Evolutionary conservation across 2,888 invertebrate genomes (phyloP), one percentile per base, ranked within the genome.

Genomic region (Tenthredo livida): DNA sequence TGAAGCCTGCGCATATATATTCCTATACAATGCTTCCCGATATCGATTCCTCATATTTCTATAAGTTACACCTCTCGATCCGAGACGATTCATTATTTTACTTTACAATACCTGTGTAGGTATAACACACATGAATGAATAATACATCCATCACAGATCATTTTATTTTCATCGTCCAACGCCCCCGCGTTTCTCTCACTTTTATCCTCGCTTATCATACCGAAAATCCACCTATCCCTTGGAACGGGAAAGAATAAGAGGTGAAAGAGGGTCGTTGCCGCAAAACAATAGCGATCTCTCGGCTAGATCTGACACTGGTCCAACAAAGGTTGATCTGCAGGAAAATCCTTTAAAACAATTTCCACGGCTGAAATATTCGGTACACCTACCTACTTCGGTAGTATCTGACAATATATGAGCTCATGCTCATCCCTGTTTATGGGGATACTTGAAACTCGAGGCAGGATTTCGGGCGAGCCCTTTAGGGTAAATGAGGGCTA

Each of bases 301-400:
- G 9, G 9, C 10, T 2, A 10, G 61, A 61, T 61, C 25, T 61
- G 61, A 61, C 61, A 25, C 61, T 25, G 25, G 47, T 25, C 15
- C 70, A 37, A 40, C n/a, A 37, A 10, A 72, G 40, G 37, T 33
- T 29, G 37, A 72, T 40, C 70, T 9, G 7, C 37, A 17, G 21
- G 73, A 25, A 25, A 40, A 73, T 43, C n/a, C 73, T 73, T 43
- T 43, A 73, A 73, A 73, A 73, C 73, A 73, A 73, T 73, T 73
- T 5, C 40, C 40, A 37, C 3, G 70, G 17, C 40, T n/a, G 21
- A 7, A 73, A 73, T 29, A 47, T 43, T 73, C 73, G 43, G 43
- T 73, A 47, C n/a, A n/a, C n/a, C n/a, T n/a, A n/a, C n/a, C n/a
- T 47, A 21, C 40, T 67, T 61, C 25, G 54, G 17, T 40, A 37